A percentile compares a stretch with the other conserved stretches of the same genome.
Conservation (phyloP, 1,140 invertebrate species). For the Oreohelix idahoensis region DNA sequence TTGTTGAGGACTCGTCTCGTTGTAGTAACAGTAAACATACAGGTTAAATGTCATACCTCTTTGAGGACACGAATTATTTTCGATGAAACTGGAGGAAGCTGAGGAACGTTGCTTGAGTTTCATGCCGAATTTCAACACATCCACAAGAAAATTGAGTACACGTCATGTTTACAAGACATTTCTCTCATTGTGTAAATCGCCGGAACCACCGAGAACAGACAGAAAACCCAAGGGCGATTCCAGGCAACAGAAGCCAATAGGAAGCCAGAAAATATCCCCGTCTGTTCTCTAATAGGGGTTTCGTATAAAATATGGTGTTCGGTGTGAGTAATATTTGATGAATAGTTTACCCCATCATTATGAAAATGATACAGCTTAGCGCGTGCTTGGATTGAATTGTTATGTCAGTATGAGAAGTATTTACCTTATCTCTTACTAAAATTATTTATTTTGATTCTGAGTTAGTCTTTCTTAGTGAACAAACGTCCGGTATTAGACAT, state of each 20-base stretch:
- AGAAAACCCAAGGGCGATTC: background rate
- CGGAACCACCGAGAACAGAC: background rate
- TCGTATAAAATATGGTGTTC: background rate
- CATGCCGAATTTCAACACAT: slow-evolving; percentile 20
- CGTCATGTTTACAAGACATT: slow-evolving; percentile 16
- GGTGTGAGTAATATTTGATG: background rate
- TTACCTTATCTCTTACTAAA: too few relatives aligned
- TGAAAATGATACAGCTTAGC: too few relatives aligned
- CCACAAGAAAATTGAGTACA: background rate
- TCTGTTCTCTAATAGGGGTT: slow-evolving; percentile 9
- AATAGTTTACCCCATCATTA: too few relatives aligned
- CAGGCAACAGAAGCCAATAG: background rate
- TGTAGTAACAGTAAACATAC: too few relatives aligned
- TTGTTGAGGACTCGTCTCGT: too few relatives aligned
- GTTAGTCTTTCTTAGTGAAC: too few relatives aligned
- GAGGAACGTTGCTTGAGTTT: slow-evolving; percentile 14
- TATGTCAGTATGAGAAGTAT: too few relatives aligned
- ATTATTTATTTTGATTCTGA: too few relatives aligned
- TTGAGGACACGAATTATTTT: background rate
- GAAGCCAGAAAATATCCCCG: slow-evolving; percentile 26
- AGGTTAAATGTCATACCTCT: background rate
- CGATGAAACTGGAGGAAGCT: background rate
- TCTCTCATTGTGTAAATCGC: background rate
- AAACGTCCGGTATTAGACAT: too few relatives aligned
- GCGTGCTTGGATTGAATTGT: too few relatives aligned